Base-by-base conservation (phyloP, 2,113 vertebrate species). In the Psilopogon haemacephalus region DNA sequence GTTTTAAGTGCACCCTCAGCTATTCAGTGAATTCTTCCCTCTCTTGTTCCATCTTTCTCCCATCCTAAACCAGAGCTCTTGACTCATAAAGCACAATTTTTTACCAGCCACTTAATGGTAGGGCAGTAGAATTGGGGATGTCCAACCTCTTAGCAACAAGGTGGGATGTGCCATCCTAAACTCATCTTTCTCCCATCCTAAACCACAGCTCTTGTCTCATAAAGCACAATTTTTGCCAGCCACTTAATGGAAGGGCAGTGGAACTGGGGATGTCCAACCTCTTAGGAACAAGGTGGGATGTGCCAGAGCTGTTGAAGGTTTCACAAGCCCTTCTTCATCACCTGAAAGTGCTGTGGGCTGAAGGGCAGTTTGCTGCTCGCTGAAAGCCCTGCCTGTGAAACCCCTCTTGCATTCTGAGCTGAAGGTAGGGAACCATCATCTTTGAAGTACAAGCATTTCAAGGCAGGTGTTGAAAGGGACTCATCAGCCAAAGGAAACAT, bases 281-380 rank as follows among this genome's bases (percentile, higher is more conserved):
- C 65, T 60, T 12, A 15, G 2, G 2, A 71, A 6, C 19, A 11
- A 7, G 40, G 24, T 37, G 10, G 58, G 23, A 15, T 0, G 10
- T 17, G 28, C 12, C 73, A 15, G 69, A 55, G 56, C 2, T 37
- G 30, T 1, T 7, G 48, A 20, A 37, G 84, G 35, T 16, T 77
- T 59, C 83, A 24, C 26, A 35, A 1, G 15, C 40, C 21, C 18
- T 21, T 64, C 37, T 12, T n/a, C 42, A 38, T 54, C 16, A 1
- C 50, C 16, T 13, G 37, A 3, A 48, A 21, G 60, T 5, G 4
- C 71, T 6, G 8, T 0, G 7, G 73, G 8, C 11, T 12, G 81
- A 54, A 12, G 80, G 59, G 30, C 1, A 3, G 14, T 68, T 62
- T 70, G 76, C 30, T 52, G 78, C 6, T 0, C 0, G 1, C 1